phyloP scores from a whole-genome alignment of 2,113 vertebrate species.

The Pygoscelis adeliae region DNA sequence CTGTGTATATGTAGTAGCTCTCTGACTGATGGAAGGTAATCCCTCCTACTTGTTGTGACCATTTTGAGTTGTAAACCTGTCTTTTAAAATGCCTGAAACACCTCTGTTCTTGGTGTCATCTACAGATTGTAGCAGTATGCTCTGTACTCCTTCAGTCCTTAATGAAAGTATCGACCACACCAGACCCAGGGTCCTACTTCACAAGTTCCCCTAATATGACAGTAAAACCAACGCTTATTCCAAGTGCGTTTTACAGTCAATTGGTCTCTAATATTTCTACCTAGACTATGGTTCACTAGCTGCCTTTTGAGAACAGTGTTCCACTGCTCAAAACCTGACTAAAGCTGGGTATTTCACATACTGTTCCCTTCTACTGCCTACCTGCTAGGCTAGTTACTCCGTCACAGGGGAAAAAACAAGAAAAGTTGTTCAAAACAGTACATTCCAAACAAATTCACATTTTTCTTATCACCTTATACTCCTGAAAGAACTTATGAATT shows the following conservation, averaged over 20 bases:
- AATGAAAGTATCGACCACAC: accelerated
- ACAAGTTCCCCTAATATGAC: background rate
- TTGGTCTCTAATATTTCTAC: background rate
- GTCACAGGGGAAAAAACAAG: background rate
- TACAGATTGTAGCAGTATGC: background rate
- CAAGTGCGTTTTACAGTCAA: background rate
- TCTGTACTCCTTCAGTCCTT: background rate
- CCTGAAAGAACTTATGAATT: background rate
- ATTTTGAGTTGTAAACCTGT: background rate
- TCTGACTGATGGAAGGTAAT: background rate
- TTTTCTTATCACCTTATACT: background rate
- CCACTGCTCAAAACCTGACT: background rate
- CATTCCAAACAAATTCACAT: background rate
- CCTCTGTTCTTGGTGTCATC: background rate
- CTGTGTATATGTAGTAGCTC: accelerated
- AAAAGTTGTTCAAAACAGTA: background rate
- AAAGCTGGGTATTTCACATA: background rate
- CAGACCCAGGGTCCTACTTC: background rate
- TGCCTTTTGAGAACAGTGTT: background rate
- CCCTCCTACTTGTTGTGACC: background rate
- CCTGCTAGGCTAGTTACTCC: background rate
- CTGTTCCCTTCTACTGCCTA: background rate
- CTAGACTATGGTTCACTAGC: background rate
- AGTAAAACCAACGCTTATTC: background rate
- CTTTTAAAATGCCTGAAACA: background rate